Base-by-base conservation (phyloP, 2,888 invertebrate species). In the Neoaliturus tenellus region DNA sequence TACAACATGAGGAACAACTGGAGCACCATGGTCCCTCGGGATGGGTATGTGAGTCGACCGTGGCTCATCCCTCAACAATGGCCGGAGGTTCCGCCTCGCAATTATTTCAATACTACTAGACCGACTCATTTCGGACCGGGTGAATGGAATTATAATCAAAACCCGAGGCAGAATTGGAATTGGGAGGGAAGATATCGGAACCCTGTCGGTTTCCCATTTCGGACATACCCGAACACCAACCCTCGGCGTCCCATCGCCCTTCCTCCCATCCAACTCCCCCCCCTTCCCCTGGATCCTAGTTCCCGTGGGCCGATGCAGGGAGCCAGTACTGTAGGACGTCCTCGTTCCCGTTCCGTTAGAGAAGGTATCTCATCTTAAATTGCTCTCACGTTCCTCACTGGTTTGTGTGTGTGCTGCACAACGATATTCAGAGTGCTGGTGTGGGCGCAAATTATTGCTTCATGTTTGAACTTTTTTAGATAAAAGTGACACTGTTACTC, bases 201-300 rank as follows among this genome's bases (percentile, higher is more conserved):
- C 20, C 39, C 44, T 10, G 17, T 75, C 28, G 20, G n/a, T 48
- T 48, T 28, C 39, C 35, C 82, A 35, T 55, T 33, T 58, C 35
- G 71, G 25, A 28, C 51, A 44, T 41, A 73, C 69, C 25, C 80
- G 69, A 69, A 85, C 81, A 41, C 73, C 73, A 35, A 81, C 23
- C 23, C 25, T 28, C 41, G 75, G 20, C 75, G 23, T 5, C 75
- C 75, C 28, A 75, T 85, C 23, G 85, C 86, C 23, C 51, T 86
- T 35, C 85, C 85, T 4, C 86, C 86, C 0, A 83, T 85, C 62
- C 86, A 81, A 28, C 78, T 86, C 20, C 85, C 86, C 28, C 81
- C 85, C n/a, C 73, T 51, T 20, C 35, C 33, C 55, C 28, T 17
- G 10, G 75, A 75, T 17, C 14, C 23, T 3, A 23, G 20, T 39